phyloP scores from a whole-genome alignment of 2,113 vertebrate genomes.

The Gnathonemus echidnorhynchus region DNA sequence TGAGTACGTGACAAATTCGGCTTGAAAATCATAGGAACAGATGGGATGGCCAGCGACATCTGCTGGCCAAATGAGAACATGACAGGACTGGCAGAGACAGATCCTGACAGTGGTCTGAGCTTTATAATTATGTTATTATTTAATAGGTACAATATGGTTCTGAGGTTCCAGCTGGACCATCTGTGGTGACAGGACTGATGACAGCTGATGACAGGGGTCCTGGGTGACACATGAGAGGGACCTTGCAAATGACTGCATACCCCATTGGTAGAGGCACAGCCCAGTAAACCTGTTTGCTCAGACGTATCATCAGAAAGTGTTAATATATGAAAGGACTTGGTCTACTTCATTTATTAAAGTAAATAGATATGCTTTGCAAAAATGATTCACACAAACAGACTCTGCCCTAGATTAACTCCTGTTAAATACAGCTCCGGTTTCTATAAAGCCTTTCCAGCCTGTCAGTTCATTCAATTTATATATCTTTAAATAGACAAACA shows the following conservation, averaged over 20 bases:
- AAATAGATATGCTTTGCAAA: neutral
- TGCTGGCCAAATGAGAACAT: neutral
- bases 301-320: neutral
- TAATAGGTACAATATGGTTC: constrained; percentile 60
- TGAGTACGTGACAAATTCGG: neutral
- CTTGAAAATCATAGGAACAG: neutral
- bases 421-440: neutral
- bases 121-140: constrained; percentile 46
- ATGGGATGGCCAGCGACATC: neutral
- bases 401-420: neutral
- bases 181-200: constrained; percentile 40
- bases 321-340: neutral
- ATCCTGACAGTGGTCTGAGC: constrained; percentile 18
- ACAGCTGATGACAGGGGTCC: neutral
- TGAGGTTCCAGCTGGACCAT: constrained; percentile 60
- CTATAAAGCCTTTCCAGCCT: constrained; percentile 12
- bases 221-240: neutral
- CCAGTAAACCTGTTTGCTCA: neutral
- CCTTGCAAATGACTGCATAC: neutral
- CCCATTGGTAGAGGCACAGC: neutral
- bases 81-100: neutral
- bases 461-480: constrained; percentile 30
- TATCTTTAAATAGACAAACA: constrained; percentile 27
- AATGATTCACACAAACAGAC: neutral
- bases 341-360: constrained; percentile 7